Evolutionary conservation across 2,888 invertebrate species (phyloP).

Genomic region (Drosophila yooni): DNA sequence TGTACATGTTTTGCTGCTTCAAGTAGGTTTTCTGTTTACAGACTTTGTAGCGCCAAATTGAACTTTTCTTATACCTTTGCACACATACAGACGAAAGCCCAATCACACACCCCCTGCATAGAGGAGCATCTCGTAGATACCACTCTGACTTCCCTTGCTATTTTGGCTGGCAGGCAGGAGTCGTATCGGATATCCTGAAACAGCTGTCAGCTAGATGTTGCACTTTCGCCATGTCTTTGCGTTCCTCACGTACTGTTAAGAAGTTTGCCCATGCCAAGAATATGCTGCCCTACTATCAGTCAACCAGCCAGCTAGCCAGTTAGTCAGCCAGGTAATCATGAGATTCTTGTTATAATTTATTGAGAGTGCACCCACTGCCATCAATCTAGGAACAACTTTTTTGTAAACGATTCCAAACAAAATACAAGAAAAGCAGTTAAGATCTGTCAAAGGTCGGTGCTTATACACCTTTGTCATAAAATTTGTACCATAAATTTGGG

Average conservation of each 20-base stretch:
- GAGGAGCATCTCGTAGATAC: constrained; percentile 38
- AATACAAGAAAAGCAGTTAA: background rate
- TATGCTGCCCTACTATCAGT: constrained; percentile 15
- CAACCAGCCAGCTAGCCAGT: background rate
- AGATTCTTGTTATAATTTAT: constrained; percentile 42
- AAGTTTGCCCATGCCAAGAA: constrained; percentile 39
- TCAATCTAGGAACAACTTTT: background rate
- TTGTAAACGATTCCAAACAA: background rate
- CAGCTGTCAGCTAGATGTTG: constrained; percentile 72
- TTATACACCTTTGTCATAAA: background rate
- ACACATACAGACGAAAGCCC: constrained; percentile 5
- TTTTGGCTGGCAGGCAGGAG: constrained; percentile 29
- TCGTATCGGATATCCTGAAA: constrained; percentile 53
- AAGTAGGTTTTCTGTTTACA: constrained; percentile 68
- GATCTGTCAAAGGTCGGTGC: background rate
- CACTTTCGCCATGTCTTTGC: constrained; percentile 35
- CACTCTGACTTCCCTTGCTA: constrained; percentile 58
- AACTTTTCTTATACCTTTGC: constrained; percentile 66
- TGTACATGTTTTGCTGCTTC: constrained; percentile 65
- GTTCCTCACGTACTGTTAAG: constrained; percentile 40
- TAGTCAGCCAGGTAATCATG: constrained; percentile 17
- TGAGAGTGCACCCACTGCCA: constrained; percentile 16
- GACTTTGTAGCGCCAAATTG: constrained; percentile 80
- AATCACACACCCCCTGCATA: constrained; percentile 3
- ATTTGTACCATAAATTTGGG: background rate